Conservation (phyloP, 2,888 invertebrate genomes). For the Meta bourneti region DNA sequence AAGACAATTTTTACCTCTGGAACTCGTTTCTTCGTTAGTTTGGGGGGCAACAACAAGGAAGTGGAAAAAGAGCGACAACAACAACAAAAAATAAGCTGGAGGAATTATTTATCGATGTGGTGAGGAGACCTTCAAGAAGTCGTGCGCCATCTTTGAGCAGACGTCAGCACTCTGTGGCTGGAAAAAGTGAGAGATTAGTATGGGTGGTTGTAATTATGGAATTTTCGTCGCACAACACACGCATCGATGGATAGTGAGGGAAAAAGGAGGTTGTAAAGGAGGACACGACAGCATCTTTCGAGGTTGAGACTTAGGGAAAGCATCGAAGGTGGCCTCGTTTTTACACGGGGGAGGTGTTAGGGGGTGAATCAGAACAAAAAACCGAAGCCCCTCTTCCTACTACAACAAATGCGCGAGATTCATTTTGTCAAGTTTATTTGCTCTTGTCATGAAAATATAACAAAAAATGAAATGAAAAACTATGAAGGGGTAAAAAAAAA, state of each 20-base stretch:
- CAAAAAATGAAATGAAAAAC: constrained; percentile 45
- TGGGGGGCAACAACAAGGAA: constrained; percentile 17
- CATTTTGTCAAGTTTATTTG: constrained; percentile 75
- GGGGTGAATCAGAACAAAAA: no score
- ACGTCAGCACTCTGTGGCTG: constrained; percentile 47
- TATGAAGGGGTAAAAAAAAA: constrained; percentile 37
- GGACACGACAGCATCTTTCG: constrained; percentile 58
- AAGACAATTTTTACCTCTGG: constrained; percentile 71
- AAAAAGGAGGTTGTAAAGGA: constrained; percentile 38
- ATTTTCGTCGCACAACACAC: constrained; percentile 52
- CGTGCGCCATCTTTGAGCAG: constrained; percentile 34
- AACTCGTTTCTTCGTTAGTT: constrained; percentile 68
- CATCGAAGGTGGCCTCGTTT: no score
- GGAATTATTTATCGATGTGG: constrained; percentile 71
- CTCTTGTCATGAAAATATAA: constrained; percentile 53
- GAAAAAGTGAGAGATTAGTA: constrained; percentile 57
- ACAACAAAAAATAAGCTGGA: constrained; percentile 24
- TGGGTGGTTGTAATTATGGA: constrained; percentile 57
- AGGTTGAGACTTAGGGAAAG: background rate
- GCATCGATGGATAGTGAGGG: constrained; percentile 15
- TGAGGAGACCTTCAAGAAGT: constrained; percentile 48
- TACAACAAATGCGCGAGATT: constrained; percentile 63
- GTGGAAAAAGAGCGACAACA: constrained; percentile 21
- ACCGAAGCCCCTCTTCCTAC: background rate
- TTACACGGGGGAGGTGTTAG: no score